phyloP scores from a whole-genome alignment of 2,113 vertebrate genomes.

The Dicaeum eximium region DNA sequence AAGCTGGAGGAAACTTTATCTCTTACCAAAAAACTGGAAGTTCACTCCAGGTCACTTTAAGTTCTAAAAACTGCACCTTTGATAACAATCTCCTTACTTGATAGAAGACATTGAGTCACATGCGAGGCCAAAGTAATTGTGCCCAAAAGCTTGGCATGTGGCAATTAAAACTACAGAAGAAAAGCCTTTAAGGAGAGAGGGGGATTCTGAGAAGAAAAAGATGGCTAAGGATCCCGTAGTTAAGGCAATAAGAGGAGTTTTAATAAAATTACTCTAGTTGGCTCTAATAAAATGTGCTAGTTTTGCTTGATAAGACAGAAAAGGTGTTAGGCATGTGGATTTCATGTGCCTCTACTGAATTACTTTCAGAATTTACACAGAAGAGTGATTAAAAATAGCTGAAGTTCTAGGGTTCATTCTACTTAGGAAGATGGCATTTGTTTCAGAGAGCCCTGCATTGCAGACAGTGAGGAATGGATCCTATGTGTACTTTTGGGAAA shows the following conservation, averaged over 20 bases:
- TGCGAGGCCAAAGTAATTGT: not conserved
- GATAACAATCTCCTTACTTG: not conserved
- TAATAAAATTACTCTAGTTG: not conserved
- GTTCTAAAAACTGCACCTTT: not conserved
- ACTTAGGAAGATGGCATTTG: constrained; percentile 53
- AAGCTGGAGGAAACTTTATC: not conserved
- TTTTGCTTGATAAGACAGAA: not conserved
- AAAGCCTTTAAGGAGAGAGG: not conserved
- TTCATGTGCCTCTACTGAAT: not conserved
- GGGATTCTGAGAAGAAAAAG: not conserved
- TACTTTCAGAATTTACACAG: constrained; percentile 64
- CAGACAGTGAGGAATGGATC: constrained; percentile 63
- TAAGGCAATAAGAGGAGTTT: not conserved
- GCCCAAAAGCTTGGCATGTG: not conserved
- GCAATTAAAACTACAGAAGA: not conserved
- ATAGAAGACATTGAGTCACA: not conserved
- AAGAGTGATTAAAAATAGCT: constrained; percentile 57
- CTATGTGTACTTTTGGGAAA: constrained; percentile 64
- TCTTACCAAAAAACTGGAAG: not conserved
- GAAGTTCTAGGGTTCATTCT: constrained; percentile 65
- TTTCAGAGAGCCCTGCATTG: constrained; percentile 63
- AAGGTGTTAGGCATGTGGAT: not conserved
- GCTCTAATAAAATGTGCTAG: not conserved
- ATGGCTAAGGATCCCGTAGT: not conserved
- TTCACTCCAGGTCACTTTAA: not conserved